Evolutionary conservation across 2,113 vertebrate species (phyloP).

Genomic region (Pyxicephalus adspersus): DNA sequence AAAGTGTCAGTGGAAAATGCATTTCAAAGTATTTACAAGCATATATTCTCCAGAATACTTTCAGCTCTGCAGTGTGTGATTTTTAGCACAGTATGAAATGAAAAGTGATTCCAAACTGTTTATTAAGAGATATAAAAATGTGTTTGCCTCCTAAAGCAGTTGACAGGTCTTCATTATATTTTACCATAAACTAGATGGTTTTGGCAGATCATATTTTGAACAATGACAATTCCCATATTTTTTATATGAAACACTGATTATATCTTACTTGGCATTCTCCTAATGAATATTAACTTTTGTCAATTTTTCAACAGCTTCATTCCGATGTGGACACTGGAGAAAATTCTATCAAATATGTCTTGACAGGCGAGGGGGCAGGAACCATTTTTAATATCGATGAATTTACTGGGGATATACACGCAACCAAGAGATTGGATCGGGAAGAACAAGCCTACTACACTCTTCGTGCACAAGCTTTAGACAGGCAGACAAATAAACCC

Average conservation of each 20-base stretch:
- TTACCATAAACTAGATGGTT: conserved; percentile 39
- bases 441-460: conserved; percentile 96
- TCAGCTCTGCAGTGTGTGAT: not conserved
- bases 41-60: conserved; percentile 1
- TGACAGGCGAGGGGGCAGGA: conserved; percentile 91
- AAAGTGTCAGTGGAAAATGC: not conserved
- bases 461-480: conserved; percentile 87
- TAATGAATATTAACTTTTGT: conserved; percentile 76
- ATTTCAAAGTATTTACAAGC: conserved; percentile 34
- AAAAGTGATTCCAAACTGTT: conserved; percentile 22
- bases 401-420: conserved; percentile 96
- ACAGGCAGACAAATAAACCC: conserved; percentile 84
- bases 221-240: conserved; percentile 61
- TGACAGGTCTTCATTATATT: conserved; percentile 57
- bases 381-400: conserved; percentile 99
- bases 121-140: conserved; percentile 35
- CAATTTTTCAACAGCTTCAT: conserved; percentile 87
- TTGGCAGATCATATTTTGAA: conserved; percentile 64
- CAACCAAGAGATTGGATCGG: conserved; percentile 92
- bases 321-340: conserved; percentile 96
- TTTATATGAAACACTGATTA: conserved; percentile 60
- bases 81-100: conserved; percentile 25
- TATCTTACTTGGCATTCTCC: conserved; percentile 66
- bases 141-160: conserved; percentile 22
- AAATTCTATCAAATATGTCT: conserved; percentile 94